Conservation (phyloP, 2,888 invertebrate genomes). For the Seira ritae region DNA sequence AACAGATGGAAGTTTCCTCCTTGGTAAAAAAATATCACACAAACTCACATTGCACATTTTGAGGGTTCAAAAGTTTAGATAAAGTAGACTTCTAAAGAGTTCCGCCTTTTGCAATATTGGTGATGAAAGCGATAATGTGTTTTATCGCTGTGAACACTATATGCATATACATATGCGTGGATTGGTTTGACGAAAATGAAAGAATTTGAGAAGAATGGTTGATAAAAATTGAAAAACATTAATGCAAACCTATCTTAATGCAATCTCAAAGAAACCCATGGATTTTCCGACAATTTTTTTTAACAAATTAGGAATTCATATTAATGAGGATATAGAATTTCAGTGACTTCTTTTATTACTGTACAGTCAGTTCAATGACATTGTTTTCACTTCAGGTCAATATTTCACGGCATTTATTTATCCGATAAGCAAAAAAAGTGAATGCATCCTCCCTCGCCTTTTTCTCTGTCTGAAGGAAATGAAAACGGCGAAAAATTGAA, state of each 20-base stretch:
- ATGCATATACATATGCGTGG: neutral
- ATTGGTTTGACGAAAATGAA: neutral
- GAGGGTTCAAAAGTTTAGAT: slow-evolving; percentile 61
- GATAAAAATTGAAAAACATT: neutral
- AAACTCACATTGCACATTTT: slow-evolving; percentile 56
- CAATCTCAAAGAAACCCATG: too few relatives aligned
- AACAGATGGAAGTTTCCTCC: slow-evolving; percentile 56
- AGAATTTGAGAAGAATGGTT: neutral
- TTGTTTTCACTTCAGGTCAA: too few relatives aligned
- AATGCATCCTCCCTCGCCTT: too few relatives aligned
- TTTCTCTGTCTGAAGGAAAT: too few relatives aligned
- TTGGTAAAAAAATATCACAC: slow-evolving; percentile 56
- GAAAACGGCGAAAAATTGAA: too few relatives aligned
- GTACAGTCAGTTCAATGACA: too few relatives aligned
- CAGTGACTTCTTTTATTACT: too few relatives aligned
- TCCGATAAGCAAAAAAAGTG: too few relatives aligned
- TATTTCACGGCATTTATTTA: too few relatives aligned
- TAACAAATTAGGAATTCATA: too few relatives aligned
- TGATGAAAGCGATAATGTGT: slow-evolving; percentile 12
- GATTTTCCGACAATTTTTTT: too few relatives aligned
- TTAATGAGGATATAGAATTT: too few relatives aligned
- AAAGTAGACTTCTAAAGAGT: slow-evolving; percentile 43
- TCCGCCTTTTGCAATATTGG: slow-evolving; percentile 29
- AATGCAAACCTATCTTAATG: neutral
- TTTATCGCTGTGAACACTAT: neutral